Evolutionary conservation across 2,797 vertebrate species (phyloP).

Genomic region (Sebastes hubbsi): DNA sequence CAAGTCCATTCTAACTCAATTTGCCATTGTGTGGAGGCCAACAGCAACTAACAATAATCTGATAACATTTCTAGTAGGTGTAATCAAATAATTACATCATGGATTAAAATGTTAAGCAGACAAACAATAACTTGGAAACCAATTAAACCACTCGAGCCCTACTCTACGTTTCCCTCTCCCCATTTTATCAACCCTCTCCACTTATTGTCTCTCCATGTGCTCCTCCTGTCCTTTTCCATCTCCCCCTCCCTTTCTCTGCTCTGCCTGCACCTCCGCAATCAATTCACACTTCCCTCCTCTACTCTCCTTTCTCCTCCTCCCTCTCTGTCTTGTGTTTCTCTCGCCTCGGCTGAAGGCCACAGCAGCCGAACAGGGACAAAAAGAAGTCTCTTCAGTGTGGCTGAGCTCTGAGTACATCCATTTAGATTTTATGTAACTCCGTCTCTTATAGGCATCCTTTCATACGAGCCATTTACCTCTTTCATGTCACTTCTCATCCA

Average conservation of each 20-base stretch:
- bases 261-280: not conserved
- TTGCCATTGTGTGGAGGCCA: slow-evolving; percentile 22
- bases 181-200: slow-evolving; percentile 3
- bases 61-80: slow-evolving; percentile 29
- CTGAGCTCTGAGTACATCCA: slow-evolving; percentile 39
- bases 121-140: slow-evolving; percentile 32
- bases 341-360: slow-evolving; percentile 40
- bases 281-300: not conserved
- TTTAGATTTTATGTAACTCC: slow-evolving; percentile 50
- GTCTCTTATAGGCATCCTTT: slow-evolving; percentile 34
- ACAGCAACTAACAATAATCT: slow-evolving; percentile 24
- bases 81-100: slow-evolving; percentile 54
- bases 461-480: slow-evolving; percentile 42
- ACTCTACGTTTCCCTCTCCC: not conserved
- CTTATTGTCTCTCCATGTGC: not conserved
- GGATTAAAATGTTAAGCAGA: slow-evolving; percentile 40
- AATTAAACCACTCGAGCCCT: slow-evolving; percentile 4
- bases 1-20: slow-evolving; percentile 7
- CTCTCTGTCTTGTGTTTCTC: not conserved
- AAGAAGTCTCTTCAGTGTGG: slow-evolving; percentile 23
- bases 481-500: slow-evolving; percentile 41
- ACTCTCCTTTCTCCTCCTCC: not conserved
- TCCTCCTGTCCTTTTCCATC: not conserved
- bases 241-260: not conserved
- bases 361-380: slow-evolving; percentile 26